A percentile compares a stretch with the other conserved stretches of the same genome.
Evolutionary conservation across 1,140 invertebrate genomes (phyloP).

Genomic region (Metaphire vulgaris): DNA sequence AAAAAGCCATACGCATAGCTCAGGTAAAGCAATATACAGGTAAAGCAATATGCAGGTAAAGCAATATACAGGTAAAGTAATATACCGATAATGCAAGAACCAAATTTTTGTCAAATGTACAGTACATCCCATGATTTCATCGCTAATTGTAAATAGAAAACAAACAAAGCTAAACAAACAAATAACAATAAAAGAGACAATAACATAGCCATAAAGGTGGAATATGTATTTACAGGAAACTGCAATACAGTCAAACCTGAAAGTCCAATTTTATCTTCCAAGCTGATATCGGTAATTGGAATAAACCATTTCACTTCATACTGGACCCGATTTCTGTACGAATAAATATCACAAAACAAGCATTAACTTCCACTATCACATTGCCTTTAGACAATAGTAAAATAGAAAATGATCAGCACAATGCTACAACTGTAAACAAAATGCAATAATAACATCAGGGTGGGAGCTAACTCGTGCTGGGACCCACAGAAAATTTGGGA

Average conservation of each 20-base stretch:
- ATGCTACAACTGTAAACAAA: too few relatives aligned
- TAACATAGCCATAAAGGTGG: not conserved
- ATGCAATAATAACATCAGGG: too few relatives aligned
- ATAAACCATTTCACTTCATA: not conserved
- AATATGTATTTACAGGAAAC: not conserved
- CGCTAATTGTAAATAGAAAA: not conserved
- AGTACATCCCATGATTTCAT: too few relatives aligned
- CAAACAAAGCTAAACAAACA: not conserved
- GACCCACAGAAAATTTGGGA: too few relatives aligned
- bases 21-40: not conserved
- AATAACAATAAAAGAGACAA: not conserved
- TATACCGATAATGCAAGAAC: not conserved
- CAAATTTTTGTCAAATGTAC: too few relatives aligned
- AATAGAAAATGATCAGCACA: too few relatives aligned
- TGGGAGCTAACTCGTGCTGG: too few relatives aligned
- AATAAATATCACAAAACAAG: too few relatives aligned
- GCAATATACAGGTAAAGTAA: not conserved
- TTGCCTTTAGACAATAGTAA: too few relatives aligned
- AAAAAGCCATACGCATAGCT: too few relatives aligned
- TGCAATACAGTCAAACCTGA: not conserved
- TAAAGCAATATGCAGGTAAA: not conserved
- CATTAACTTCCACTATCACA: too few relatives aligned
- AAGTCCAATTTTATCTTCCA: not conserved
- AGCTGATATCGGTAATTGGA: not conserved
- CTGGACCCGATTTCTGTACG: too few relatives aligned